Base-by-base conservation (phyloP, 2,888 invertebrate genomes). In the Venusia cambrica region DNA sequence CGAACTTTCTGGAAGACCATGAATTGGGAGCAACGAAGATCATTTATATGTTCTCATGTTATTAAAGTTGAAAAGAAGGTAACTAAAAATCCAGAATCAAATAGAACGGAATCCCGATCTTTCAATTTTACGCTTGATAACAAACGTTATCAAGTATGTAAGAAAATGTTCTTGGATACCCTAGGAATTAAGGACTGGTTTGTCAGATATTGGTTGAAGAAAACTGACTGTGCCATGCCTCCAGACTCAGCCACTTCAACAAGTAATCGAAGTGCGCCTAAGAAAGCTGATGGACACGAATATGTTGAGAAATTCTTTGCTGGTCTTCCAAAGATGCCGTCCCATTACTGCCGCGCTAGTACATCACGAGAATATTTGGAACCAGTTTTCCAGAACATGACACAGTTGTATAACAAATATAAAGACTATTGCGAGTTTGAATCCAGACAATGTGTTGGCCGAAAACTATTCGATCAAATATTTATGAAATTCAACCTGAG, bases 401-500 rank as follows among this genome's bases (percentile, higher is more conserved):
- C 40, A 24, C 33, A 48, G 26, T 38, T 51, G 4, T 48, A 46
- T 31, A 6, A 42, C 1, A 10, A 20, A 32, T 48, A 45, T 25
- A 48, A 37, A 34, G 29, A 45, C 1, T 36, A 45, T 31, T 49
- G 51, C 31, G 31, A 47, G 8, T 36, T 41, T 30, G 48, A 39
- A 19, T 30, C 25, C 30, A 30, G 20, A 46, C 40, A 48, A 45
- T 48, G 38, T 25, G 33, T 27, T 30, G 34, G 48, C 31, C 48
- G 48, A 29, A 48, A 39, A 43, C 34, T 40, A 37, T 54, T 50
- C 44, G 49, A 47, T 39, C 42, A 42, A 33, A 9, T 51, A 42
- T 51, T 52, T 48, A 32, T 45, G 34, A 48, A 55, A 42, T 49
- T 49, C 20, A 52, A 53, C 45, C 39, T 55, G 31, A 50, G 48